Conservation (phyloP, 2,888 invertebrate species). For the Volucella zonaria region DNA sequence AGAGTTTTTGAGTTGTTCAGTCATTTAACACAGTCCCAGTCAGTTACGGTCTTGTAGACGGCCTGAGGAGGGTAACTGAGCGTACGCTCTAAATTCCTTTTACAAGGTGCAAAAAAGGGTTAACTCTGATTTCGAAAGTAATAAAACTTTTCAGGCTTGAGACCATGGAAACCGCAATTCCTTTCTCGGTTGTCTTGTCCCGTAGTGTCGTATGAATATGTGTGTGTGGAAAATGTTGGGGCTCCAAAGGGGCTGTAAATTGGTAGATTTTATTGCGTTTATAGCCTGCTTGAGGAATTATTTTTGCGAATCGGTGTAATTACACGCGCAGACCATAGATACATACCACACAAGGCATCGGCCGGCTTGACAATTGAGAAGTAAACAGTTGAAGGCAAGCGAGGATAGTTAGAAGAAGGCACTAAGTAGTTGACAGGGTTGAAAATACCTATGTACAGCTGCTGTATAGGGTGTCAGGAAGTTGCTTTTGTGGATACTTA, state of each 20-base stretch:
- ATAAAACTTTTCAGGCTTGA: conserved; percentile 55
- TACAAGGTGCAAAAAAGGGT: conserved; percentile 74
- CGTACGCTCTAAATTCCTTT: conserved; percentile 73
- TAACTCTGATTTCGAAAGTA: conserved; percentile 70
- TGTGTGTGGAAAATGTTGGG: conserved; percentile 44
- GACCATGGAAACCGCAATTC: conserved; percentile 49
- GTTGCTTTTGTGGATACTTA: conserved; percentile 39
- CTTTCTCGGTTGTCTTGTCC: conserved; percentile 26
- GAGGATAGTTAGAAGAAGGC: too few relatives aligned
- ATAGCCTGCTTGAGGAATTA: conserved; percentile 66
- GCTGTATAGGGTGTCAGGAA: conserved; percentile 28
- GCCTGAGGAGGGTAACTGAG: conserved; percentile 57
- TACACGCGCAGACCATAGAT: conserved; percentile 60
- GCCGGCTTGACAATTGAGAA: neutral
- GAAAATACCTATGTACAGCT: neutral
- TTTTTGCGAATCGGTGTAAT: conserved; percentile 67
- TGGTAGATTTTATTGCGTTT: conserved; percentile 73
- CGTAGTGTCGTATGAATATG: too few relatives aligned
- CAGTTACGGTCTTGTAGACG: neutral
- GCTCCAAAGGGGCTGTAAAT: conserved; percentile 72
- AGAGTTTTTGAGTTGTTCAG: too few relatives aligned
- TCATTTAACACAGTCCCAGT: too few relatives aligned
- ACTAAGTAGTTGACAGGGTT: too few relatives aligned
- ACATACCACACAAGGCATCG: conserved; percentile 3
- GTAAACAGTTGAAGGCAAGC: too few relatives aligned